A percentile compares a stretch with the other conserved stretches of the same genome.
These are phyloP conservation scores for Zhuqinia jingwanae DNA, from an alignment of 2,888 invertebrate species.

Conservation along the genomic window DNA sequence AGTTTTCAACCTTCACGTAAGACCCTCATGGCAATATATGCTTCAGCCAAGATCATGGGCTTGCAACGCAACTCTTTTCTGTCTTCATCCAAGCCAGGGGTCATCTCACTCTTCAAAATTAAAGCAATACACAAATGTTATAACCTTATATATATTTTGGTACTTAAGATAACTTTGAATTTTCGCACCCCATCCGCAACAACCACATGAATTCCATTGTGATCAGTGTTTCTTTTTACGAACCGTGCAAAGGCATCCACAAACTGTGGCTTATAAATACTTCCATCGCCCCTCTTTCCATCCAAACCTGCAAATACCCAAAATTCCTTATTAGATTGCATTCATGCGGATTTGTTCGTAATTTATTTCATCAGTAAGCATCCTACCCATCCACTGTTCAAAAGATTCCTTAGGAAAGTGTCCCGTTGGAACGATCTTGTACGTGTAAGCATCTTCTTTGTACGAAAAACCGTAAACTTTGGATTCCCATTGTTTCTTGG, in stretches of 20 bases:
- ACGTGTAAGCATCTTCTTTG: slow-evolving; percentile 89
- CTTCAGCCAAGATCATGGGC: slow-evolving; percentile 96
- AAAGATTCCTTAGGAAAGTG: slow-evolving; percentile 92
- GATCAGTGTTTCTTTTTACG: slow-evolving; percentile 88
- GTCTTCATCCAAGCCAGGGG: slow-evolving; percentile 86
- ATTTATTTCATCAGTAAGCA: no score
- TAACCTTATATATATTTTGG: slow-evolving; percentile 11
- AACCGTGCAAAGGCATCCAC: slow-evolving; percentile 88
- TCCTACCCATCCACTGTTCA: slow-evolving; percentile 84
- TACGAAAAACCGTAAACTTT: slow-evolving; percentile 98
- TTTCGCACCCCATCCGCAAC: slow-evolving; percentile 93
- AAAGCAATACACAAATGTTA: no score
- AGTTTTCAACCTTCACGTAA: slow-evolving; percentile 89
- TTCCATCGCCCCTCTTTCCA: slow-evolving; percentile 87
- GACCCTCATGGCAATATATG: slow-evolving; percentile 92
- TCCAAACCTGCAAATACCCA: no score
- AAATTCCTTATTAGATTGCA: no score
- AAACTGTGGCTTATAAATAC: slow-evolving; percentile 92
- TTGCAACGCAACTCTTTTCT: slow-evolving; percentile 98
- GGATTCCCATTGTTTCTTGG: slow-evolving; percentile 84
- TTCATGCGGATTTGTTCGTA: no score
- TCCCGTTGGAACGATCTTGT: slow-evolving; percentile 85
- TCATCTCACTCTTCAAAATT: slow-evolving; percentile 44
- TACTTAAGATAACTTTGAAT: not conserved
- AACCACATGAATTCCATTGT: slow-evolving; percentile 94